Percentiles rank a stretch among this genome's conserved stretches.
These are phyloP conservation scores for Vicugna pacos DNA, from an alignment of 2,113 vertebrate genomes.

Conservation along the genomic window DNA sequence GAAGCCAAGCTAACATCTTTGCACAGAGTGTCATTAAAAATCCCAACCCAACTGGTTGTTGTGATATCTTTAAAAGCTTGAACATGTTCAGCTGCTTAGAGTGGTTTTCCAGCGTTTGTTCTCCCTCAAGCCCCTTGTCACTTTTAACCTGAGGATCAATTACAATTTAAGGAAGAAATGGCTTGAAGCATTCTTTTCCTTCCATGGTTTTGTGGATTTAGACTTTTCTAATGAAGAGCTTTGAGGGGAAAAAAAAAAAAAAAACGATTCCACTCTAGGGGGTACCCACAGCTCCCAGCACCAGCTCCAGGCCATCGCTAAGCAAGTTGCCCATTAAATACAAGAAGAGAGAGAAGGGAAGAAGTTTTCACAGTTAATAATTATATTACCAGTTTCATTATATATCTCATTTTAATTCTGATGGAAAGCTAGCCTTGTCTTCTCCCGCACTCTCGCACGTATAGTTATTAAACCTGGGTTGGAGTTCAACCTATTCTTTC, in stretches of 20 bases:
- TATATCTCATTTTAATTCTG: conserved; percentile 87
- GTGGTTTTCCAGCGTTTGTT: background rate
- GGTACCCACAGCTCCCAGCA: conserved; percentile 52
- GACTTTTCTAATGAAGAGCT: conserved; percentile 70
- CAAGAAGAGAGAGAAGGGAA: conserved; percentile 62
- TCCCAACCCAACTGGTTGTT: conserved; percentile 41
- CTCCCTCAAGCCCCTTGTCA: background rate
- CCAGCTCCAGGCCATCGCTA: conserved; percentile 32
- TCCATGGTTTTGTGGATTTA: conserved; percentile 63
- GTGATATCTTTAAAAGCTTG: conserved; percentile 65
- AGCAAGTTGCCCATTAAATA: conserved; percentile 75
- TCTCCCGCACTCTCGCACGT: conserved; percentile 81
- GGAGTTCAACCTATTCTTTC: conserved; percentile 87
- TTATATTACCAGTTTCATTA: conserved; percentile 86
- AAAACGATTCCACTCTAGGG: conserved; percentile 66
- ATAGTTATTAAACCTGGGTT: conserved; percentile 87
- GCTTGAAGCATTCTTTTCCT: conserved; percentile 65
- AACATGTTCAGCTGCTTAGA: conserved; percentile 53
- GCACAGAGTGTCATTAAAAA: conserved; percentile 58
- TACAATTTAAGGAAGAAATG: conserved; percentile 76
- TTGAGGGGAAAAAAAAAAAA: conserved; percentile 52
- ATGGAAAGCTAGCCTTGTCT: conserved; percentile 76
- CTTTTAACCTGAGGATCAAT: conserved; percentile 70
- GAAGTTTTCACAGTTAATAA: conserved; percentile 84
- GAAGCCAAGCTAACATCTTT: conserved; percentile 64